A percentile compares a stretch with the other conserved stretches of the same genome.
Evolutionary conservation across 2,797 vertebrate genomes (phyloP).

Genomic region (Nannoperca australis): DNA sequence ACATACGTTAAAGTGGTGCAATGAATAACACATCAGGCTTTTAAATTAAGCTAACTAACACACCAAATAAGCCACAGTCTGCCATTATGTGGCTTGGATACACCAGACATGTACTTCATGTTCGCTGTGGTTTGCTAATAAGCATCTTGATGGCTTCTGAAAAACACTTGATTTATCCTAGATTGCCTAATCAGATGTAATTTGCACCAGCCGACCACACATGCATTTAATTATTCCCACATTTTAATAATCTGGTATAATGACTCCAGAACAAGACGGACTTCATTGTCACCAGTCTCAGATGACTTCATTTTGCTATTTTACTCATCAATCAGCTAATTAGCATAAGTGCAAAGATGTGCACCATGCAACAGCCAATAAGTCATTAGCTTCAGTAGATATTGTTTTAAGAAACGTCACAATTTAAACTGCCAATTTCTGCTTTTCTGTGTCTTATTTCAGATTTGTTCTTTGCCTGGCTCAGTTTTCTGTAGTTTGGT

Average conservation of each 20-base stretch:
- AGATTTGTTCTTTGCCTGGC: conserved; percentile 35
- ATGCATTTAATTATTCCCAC: conserved; percentile 49
- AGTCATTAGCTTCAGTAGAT: conserved; percentile 56
- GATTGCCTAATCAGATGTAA: conserved; percentile 59
- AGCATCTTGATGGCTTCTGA: conserved; percentile 51
- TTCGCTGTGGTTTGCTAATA: conserved; percentile 59
- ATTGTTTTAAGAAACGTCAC: conserved; percentile 44
- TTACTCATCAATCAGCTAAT: conserved; percentile 38
- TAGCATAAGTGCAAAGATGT: conserved; percentile 44
- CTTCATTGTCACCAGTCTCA: conserved; percentile 36
- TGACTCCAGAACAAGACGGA: conserved; percentile 34
- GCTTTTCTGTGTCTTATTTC: conserved; percentile 40
- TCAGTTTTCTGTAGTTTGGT: conserved; percentile 60
- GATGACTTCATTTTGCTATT: conserved; percentile 49
- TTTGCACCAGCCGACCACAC: conserved; percentile 50
- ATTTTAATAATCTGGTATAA: conserved; percentile 52
- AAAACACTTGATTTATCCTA: conserved; percentile 59
- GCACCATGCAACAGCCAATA: conserved; percentile 34
- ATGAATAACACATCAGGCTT: conserved; percentile 64
- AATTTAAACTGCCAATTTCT: conserved; percentile 21
- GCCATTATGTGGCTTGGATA: conserved; percentile 69
- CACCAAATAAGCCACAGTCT: conserved; percentile 55
- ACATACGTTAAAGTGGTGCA: conserved; percentile 28
- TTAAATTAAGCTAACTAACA: conserved; percentile 60
- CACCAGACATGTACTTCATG: conserved; percentile 42